phyloP scores from a whole-genome alignment of 2,888 invertebrate species.

The Epinotia brunnichana region DNA sequence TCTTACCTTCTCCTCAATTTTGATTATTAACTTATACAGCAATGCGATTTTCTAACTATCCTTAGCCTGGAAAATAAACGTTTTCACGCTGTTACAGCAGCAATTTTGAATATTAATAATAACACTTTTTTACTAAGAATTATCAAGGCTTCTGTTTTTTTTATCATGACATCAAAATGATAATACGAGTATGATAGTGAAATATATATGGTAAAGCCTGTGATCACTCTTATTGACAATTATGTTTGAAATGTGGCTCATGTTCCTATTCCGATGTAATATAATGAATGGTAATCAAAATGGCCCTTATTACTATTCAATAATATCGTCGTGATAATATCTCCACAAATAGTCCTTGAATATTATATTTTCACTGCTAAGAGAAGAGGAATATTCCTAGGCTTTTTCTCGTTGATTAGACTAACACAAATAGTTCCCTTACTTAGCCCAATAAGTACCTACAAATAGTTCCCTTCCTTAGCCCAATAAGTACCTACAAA shows the following conservation, averaged over 20 bases:
- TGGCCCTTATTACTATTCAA: background rate
- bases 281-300: background rate
- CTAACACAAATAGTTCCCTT: background rate
- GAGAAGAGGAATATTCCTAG: background rate
- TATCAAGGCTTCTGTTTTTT: constrained; percentile 64
- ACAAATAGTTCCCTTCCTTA: too few species aligned
- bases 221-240: constrained; percentile 20
- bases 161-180: background rate
- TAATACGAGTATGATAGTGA: constrained; percentile 10
- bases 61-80: constrained; percentile 71
- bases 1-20: constrained; percentile 61
- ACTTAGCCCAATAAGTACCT: constrained; percentile 11
- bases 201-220: constrained; percentile 11
- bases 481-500: constrained; percentile 6
- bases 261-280: background rate
- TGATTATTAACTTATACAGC: constrained; percentile 69
- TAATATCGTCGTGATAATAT: background rate
- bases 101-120: constrained; percentile 26
- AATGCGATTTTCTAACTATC: constrained; percentile 78
- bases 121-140: background rate
- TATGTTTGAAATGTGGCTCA: constrained; percentile 3
- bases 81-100: constrained; percentile 9
- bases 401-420: background rate
- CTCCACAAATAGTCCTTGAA: background rate
- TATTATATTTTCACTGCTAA: background rate